Base-by-base conservation (phyloP, 2,113 vertebrate species). In the Ciconia stormi region DNA sequence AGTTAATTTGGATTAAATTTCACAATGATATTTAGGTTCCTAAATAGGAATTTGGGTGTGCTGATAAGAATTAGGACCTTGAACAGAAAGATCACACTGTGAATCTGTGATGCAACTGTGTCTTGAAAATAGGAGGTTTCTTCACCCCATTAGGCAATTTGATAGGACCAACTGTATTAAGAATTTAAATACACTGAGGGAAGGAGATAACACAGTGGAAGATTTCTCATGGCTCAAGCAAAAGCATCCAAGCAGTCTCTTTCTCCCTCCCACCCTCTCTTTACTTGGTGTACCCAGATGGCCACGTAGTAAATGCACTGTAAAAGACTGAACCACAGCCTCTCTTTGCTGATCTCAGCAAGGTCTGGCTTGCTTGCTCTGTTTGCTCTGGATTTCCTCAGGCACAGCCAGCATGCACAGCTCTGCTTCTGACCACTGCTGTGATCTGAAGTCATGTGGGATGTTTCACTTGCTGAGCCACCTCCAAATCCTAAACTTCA, bases 361-460 rank as follows among this genome's bases (percentile, higher is more conserved):
- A 84, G 40, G 91, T 87, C 73, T 94, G 91, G 84, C 49, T 83
- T 59, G 38, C 79, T 96, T 70, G 42, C 70, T 89, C 16, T 86
- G 62, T 76, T 95, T 95, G 59, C 78, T 95, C 74, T 91, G 84
- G 70, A 59, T 94, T 94, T 94, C 59, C 66, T 76, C 66, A 92
- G 85, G 67, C 84, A 52, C 34, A 94, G 74, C 65, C 84, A 85
- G 90, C 0, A 0, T 76, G 81, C 58, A 44, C 27, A 69, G 74
- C 79, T 88, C 82, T 76, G 66, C 78, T 87, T 79, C 66, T 87
- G 78, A 85, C 70, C 74, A 85, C 91, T 79, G 82, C 91, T 96
- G 92, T 73, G 90, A 87, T 65, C 27, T 91, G 85, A 93, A 90
- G 50, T 82, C 81, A 49, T 82, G 25, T n/a, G 58, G 78, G 66